Conservation (phyloP, 2,888 invertebrate genomes). For the Halictus quadricinctus region DNA sequence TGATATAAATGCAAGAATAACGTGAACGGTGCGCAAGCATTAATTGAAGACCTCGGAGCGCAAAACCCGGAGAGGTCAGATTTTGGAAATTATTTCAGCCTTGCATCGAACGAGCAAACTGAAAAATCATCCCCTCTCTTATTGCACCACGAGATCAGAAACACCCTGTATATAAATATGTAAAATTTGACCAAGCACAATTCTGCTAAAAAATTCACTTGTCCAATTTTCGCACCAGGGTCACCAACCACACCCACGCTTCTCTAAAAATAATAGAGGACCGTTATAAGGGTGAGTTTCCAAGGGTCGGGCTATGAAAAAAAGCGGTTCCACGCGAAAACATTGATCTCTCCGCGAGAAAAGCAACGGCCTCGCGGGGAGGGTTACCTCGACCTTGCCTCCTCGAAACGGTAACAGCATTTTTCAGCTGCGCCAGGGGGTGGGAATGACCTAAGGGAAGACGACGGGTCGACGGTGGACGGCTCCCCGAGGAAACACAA, state of each 20-base stretch:
- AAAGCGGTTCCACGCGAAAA: background rate
- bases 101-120: background rate
- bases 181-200: background rate
- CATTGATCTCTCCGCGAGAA: slow-evolving; percentile 35
- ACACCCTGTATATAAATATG: background rate
- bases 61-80: background rate
- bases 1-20: background rate
- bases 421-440: slow-evolving; percentile 33
- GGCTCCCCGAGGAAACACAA: slow-evolving; percentile 73
- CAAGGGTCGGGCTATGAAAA: background rate
- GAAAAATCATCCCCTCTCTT: background rate
- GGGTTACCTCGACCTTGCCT: slow-evolving; percentile 11
- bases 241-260: background rate
- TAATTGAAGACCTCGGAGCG: background rate
- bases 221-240: background rate
- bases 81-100: background rate
- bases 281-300: background rate
- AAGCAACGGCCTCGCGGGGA: background rate
- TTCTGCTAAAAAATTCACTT: background rate
- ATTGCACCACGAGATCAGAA: background rate
- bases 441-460: slow-evolving; percentile 57
- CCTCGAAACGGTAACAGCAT: slow-evolving; percentile 7
- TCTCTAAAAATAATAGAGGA: background rate
- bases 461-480: slow-evolving; percentile 52
- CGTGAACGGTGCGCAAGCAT: background rate